phyloP scores from a whole-genome alignment of 2,113 vertebrate species.

The Mugil cephalus region DNA sequence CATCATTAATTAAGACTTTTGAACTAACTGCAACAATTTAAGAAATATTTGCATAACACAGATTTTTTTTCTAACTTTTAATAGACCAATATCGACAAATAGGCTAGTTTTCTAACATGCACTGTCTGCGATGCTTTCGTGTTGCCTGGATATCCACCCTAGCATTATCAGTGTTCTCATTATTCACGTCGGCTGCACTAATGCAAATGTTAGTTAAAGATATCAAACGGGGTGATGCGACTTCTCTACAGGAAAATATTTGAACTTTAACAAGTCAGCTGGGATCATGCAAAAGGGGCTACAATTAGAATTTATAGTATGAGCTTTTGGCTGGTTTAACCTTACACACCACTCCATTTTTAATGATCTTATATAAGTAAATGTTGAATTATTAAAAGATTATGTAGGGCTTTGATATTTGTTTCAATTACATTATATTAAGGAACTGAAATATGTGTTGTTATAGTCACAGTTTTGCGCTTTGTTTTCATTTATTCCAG shows the following conservation, averaged over 20 bases:
- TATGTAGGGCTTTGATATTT: no score
- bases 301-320: no score
- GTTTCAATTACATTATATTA: no score
- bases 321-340: no score
- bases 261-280: no score
- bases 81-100: background rate
- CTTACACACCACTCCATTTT: no score
- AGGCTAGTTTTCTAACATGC: background rate
- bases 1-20: background rate
- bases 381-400: no score
- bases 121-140: background rate
- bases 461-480: conserved; percentile 15
- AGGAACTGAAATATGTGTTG: background rate
- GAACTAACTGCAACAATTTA: background rate
- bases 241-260: no score
- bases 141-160: background rate
- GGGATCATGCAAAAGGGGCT: no score
- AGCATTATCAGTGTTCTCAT: background rate
- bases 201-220: background rate
- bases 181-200: background rate
- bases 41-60: background rate
- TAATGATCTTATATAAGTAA: no score
- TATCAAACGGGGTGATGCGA: no score
- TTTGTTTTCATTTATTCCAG: conserved; percentile 47
- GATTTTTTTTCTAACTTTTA: background rate